Conservation (phyloP, 2,113 vertebrate species). For the Lophius piscatorius region DNA sequence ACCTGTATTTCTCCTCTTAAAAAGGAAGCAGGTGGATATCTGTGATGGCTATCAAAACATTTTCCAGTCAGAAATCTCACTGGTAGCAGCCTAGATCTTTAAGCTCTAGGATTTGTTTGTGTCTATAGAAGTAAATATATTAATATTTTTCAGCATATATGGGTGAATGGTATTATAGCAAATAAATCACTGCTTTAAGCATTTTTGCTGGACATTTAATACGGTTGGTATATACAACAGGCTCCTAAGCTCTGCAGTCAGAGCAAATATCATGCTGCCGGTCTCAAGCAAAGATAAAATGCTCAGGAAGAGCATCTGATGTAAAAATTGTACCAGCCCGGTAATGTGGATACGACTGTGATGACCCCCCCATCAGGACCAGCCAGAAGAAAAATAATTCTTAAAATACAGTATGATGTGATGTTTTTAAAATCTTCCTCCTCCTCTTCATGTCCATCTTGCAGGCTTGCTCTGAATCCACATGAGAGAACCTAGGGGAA, state of each 20-base stretch:
- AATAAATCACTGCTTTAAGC: constrained; percentile 59
- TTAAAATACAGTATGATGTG: no score
- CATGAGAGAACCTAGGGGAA: constrained; percentile 74
- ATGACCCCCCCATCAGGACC: no score
- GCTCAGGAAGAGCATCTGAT: no score
- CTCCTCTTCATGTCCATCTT: constrained; percentile 87
- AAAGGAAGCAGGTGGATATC: constrained; percentile 56
- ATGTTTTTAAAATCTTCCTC: constrained; percentile 57
- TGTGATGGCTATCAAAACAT: constrained; percentile 60
- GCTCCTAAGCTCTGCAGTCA: no score
- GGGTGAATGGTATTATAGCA: constrained; percentile 46
- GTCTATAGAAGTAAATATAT: constrained; percentile 80
- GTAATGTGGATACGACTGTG: no score
- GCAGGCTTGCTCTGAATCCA: constrained; percentile 71
- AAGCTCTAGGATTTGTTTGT: constrained; percentile 89
- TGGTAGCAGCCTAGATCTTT: constrained; percentile 96
- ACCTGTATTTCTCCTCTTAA: no score
- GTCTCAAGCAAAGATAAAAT: no score
- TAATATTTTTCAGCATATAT: constrained; percentile 83
- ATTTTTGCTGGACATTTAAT: constrained; percentile 73
- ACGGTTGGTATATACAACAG: constrained; percentile 76
- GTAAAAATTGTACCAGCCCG: no score
- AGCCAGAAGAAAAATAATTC: no score
- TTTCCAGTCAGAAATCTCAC: constrained; percentile 94
- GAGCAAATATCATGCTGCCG: no score